Conservation (phyloP, 2,113 vertebrate species). For the Cervus canadensis region DNA sequence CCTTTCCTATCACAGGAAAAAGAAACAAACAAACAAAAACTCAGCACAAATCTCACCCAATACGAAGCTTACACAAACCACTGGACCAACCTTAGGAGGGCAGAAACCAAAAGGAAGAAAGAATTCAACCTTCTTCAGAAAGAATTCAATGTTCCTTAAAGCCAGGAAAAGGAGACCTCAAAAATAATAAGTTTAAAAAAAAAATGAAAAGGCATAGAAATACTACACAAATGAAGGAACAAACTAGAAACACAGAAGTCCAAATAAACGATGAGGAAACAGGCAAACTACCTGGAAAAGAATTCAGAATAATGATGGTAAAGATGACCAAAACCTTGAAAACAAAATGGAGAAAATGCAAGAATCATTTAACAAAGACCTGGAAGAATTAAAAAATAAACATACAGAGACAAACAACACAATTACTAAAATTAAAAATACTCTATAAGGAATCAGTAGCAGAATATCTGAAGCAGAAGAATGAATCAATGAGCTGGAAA, state of each 20-base stretch:
- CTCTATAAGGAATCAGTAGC: neutral
- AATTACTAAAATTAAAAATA: neutral
- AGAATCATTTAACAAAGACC: neutral
- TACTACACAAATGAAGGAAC: neutral
- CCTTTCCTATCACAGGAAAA: neutral
- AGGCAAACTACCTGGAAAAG: neutral
- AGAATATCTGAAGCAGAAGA: neutral
- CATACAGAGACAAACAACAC: neutral
- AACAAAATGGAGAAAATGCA: neutral
- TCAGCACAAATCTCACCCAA: neutral
- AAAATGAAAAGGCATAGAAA: neutral
- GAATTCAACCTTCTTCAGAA: too few species aligned
- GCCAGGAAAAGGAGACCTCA: too few species aligned
- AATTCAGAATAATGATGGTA: neutral
- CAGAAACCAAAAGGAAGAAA: too few species aligned
- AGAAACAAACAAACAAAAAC: neutral
- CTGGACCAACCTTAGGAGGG: neutral
- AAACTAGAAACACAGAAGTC: neutral
- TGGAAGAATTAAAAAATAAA: neutral
- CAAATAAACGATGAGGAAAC: neutral
- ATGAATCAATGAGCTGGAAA: neutral
- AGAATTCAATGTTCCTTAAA: too few species aligned
- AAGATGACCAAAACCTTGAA: neutral
- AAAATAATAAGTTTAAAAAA: too few species aligned
- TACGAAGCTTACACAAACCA: neutral